phyloP scores from a whole-genome alignment of 2,113 vertebrate species.

The Paradisaea rubra region DNA sequence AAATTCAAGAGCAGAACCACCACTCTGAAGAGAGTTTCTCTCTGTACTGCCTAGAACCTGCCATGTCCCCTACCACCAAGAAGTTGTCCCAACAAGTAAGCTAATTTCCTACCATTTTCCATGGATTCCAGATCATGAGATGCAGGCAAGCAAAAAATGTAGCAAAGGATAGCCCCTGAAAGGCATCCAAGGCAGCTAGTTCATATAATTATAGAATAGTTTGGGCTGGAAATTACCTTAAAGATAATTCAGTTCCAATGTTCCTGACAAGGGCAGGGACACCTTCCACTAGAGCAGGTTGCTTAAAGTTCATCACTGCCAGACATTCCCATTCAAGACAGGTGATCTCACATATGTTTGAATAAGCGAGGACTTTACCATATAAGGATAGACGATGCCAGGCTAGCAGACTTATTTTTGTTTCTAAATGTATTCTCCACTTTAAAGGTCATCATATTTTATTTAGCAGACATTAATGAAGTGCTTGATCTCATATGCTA shows the following conservation, averaged over 20 bases:
- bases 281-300: background rate
- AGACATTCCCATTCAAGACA: background rate
- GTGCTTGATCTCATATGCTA: background rate
- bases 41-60: background rate
- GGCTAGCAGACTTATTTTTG: background rate
- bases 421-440: background rate
- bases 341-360: background rate
- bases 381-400: background rate
- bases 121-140: background rate
- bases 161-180: background rate
- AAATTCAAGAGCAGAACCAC: background rate
- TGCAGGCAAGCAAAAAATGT: background rate
- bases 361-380: background rate
- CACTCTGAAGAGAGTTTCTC: background rate
- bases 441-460: constrained; percentile 15
- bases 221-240: background rate
- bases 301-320: background rate
- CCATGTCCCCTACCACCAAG: background rate
- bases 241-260: background rate
- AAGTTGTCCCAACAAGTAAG: background rate
- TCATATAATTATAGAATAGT: background rate
- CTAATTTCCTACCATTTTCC: background rate
- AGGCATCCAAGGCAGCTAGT: background rate
- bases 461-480: constrained; percentile 8
- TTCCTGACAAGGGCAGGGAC: background rate